Evolutionary conservation across 2,113 vertebrate species (phyloP).

Genomic region (Pelodiscus sinensis): DNA sequence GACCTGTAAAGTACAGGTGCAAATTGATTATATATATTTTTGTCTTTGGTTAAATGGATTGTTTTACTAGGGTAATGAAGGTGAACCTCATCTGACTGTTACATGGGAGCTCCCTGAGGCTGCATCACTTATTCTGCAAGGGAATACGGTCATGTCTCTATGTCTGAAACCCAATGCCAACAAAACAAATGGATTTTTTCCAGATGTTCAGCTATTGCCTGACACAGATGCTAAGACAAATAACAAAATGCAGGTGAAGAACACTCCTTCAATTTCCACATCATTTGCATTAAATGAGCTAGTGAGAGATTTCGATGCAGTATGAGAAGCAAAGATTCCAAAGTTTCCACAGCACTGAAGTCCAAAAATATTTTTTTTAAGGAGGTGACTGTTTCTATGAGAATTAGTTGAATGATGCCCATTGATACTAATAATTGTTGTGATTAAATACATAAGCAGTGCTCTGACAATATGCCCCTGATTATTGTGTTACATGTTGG

Average conservation of each 20-base stretch:
- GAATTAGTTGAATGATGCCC: background rate
- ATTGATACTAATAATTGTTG: background rate
- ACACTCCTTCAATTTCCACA: background rate
- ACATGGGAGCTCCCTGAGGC: slow-evolving; percentile 74
- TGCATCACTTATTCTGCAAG: slow-evolving; percentile 31
- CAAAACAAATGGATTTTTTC: slow-evolving; percentile 51
- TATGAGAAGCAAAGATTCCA: background rate
- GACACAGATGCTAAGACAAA: background rate
- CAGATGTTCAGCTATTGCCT: slow-evolving; percentile 40
- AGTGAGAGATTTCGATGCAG: background rate
- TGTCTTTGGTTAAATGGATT: slow-evolving; percentile 1
- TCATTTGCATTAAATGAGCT: background rate
- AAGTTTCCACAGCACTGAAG: background rate
- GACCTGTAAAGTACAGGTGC: background rate
- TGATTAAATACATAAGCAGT: background rate
- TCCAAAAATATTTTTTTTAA: background rate
- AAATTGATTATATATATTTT: background rate
- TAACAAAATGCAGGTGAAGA: slow-evolving; percentile 40
- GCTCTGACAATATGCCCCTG: background rate
- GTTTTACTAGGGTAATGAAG: slow-evolving; percentile 68
- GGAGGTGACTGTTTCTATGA: background rate
- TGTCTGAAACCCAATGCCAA: background rate
- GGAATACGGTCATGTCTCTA: slow-evolving; percentile 44
- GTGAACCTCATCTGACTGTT: slow-evolving; percentile 41
- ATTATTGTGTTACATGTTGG: background rate